Conservation (phyloP, 2,797 vertebrate genomes). For the Columba guinea region DNA sequence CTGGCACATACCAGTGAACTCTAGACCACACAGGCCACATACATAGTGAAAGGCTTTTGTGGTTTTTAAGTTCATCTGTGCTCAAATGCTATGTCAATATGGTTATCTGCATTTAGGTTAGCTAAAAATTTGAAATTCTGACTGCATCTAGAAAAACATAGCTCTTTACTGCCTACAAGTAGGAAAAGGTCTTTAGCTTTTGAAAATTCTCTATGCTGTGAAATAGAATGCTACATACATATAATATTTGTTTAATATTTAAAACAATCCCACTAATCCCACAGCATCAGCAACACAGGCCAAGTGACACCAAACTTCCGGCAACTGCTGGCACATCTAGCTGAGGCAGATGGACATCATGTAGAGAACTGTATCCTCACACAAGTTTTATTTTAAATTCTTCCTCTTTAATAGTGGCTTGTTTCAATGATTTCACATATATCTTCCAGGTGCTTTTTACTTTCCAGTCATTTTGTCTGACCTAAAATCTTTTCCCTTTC, state of each 20-base stretch:
- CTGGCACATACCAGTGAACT: background rate
- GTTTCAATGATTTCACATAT: background rate
- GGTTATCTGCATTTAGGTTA: background rate
- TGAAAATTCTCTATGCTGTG: background rate
- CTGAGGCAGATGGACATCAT: background rate
- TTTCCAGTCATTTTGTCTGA: background rate
- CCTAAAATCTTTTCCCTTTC: background rate
- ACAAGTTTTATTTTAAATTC: background rate
- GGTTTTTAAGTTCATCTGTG: accelerated
- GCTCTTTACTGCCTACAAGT: background rate
- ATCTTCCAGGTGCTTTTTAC: background rate
- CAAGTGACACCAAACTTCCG: background rate
- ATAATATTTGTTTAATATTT: background rate
- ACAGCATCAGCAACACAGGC: background rate
- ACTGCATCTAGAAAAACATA: background rate
- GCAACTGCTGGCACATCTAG: background rate
- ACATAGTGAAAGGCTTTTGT: background rate
- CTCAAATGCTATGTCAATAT: background rate
- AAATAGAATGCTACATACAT: background rate
- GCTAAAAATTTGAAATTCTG: background rate
- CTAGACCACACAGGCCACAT: background rate
- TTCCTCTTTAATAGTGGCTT: background rate
- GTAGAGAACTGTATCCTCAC: background rate
- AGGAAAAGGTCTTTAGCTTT: background rate
- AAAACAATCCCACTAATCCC: background rate